phyloP scores from a whole-genome alignment of 2,797 vertebrate genomes.

The Chiloscyllium punctatum region DNA sequence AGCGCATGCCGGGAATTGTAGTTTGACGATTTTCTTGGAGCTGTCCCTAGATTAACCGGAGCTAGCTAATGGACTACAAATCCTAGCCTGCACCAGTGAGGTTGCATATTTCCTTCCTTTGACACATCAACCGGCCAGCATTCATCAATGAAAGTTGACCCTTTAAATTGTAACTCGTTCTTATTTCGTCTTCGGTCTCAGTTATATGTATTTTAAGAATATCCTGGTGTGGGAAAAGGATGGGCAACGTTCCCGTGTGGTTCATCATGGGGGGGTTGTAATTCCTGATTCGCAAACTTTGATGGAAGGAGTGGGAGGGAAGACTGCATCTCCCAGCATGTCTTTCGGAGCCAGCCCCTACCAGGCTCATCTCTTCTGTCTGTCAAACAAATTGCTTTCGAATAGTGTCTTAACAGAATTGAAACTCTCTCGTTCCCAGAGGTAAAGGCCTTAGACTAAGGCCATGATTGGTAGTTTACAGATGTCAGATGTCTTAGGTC shows the following conservation, averaged over 20 bases:
- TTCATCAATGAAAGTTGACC: too few species aligned
- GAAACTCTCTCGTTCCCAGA: neutral
- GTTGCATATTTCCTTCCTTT: neutral
- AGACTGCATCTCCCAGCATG: neutral
- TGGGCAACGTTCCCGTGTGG: too few species aligned
- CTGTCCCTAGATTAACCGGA: neutral
- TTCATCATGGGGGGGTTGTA: neutral
- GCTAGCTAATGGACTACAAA: neutral
- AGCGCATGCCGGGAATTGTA: constrained; percentile 40
- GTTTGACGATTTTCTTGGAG: neutral
- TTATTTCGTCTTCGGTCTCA: neutral
- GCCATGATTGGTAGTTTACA: neutral
- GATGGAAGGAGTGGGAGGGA: neutral
- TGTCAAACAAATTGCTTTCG: neutral
- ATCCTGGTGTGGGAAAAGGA: too few species aligned
- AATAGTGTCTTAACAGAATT: neutral
- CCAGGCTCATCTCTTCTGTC: neutral
- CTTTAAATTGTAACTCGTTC: neutral
- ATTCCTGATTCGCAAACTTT: neutral
- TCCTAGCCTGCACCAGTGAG: constrained; percentile 5
- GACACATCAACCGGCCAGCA: neutral
- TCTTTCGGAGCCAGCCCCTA: too few species aligned
- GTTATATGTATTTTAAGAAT: too few species aligned
- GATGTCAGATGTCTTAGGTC: neutral
- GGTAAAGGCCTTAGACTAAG: neutral